phyloP scores from a whole-genome alignment of 2,797 vertebrate genomes.

The Scolopax bukidnonensis region DNA sequence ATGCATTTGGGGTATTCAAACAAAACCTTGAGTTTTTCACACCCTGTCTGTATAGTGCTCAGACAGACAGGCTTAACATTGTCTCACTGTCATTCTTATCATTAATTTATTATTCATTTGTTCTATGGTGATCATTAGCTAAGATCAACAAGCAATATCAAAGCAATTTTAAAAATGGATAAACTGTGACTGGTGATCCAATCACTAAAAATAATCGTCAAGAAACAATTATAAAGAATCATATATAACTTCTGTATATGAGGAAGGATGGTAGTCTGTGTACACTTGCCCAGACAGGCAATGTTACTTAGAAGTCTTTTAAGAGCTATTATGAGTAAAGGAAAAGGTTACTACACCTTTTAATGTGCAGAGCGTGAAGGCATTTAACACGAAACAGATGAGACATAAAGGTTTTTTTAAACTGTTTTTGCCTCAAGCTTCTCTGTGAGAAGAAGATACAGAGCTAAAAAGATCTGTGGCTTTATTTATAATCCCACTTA shows the following conservation, averaged over 20 bases:
- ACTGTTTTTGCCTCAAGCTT: constrained; percentile 28
- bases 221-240: neutral
- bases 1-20: neutral
- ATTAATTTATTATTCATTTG: neutral
- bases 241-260: neutral
- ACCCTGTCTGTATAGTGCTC: neutral
- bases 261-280: neutral
- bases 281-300: neutral
- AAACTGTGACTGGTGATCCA: neutral
- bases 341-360: neutral
- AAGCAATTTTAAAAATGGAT: neutral
- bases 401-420: neutral
- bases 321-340: constrained; percentile 4
- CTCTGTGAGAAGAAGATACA: neutral
- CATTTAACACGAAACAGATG: constrained; percentile 19
- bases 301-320: constrained; percentile 1
- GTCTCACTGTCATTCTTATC: neutral
- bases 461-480: constrained; percentile 4
- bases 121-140: neutral
- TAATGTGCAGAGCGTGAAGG: constrained; percentile 26
- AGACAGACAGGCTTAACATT: neutral
- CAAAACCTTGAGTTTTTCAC: neutral
- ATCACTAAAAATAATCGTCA: neutral
- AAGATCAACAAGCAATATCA: neutral
- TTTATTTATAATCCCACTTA: constrained; percentile 51